These are phyloP conservation scores for Alviniconcha marisindica DNA, from an alignment of 1,140 invertebrate species.

Conservation along the genomic window DNA sequence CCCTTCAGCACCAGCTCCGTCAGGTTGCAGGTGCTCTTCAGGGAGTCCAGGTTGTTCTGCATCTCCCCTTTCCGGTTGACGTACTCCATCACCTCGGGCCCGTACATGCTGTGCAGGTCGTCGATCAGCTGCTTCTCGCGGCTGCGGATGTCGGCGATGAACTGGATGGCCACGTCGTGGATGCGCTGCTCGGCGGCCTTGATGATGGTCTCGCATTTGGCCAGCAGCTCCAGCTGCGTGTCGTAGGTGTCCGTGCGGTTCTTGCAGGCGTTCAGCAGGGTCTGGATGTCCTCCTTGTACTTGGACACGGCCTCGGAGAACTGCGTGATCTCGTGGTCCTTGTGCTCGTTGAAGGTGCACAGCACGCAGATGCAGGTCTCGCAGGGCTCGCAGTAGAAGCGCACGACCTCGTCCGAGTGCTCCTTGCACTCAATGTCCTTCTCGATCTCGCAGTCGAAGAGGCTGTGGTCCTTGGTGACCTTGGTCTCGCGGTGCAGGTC, in stretches of 20 bases:
- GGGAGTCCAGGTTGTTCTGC: slow-evolving; percentile 72
- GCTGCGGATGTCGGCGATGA: slow-evolving; percentile 72
- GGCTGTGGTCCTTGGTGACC: slow-evolving; percentile 74
- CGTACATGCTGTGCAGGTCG: slow-evolving; percentile 74
- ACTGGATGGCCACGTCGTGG: slow-evolving; percentile 72
- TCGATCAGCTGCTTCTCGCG: slow-evolving; percentile 75
- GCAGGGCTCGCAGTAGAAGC: slow-evolving; percentile 77
- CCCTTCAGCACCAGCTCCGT: slow-evolving; percentile 75
- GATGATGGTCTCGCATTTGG: slow-evolving; percentile 70
- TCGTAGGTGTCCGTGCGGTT: slow-evolving; percentile 72
- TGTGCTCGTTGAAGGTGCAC: slow-evolving; percentile 77
- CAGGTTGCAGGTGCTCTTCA: slow-evolving; percentile 75
- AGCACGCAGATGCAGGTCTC: slow-evolving; percentile 76
- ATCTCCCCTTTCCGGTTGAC: slow-evolving; percentile 72
- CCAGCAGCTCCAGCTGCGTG: slow-evolving; percentile 65
- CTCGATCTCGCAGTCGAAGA: slow-evolving; percentile 77
- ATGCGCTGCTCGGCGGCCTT: slow-evolving; percentile 73
- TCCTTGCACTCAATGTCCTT: slow-evolving; percentile 77
- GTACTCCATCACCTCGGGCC: slow-evolving; percentile 72
- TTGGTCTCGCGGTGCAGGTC: slow-evolving; percentile 75
- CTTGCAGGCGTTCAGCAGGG: slow-evolving; percentile 71
- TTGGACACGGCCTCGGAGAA: slow-evolving; percentile 75
- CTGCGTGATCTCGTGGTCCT: slow-evolving; percentile 76
- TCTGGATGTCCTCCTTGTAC: slow-evolving; percentile 74
- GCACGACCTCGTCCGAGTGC: slow-evolving; percentile 75